Base-by-base conservation (phyloP, 1,140 invertebrate genomes). In the Carposina sasakii region DNA sequence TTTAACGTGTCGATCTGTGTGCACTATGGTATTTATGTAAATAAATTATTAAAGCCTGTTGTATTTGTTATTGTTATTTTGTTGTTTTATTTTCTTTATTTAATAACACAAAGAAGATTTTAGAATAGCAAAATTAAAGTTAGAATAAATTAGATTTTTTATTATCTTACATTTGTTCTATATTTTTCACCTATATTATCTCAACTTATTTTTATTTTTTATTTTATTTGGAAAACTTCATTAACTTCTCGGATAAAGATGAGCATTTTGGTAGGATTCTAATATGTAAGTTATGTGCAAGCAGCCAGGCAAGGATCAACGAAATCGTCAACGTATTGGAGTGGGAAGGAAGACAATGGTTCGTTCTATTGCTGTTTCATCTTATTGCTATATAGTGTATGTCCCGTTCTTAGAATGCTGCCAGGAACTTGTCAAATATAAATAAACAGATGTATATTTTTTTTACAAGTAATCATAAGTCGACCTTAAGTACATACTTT, bases 291-390 rank as follows among this genome's bases (percentile, higher is more conserved):
- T 81, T 76, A 54, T 76, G 59, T 64, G 79, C 79, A 83, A 73
- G 79, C 79, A 83, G 79, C 79, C 37, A 76, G 75, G 63, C 76
- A 83, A 63, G 78, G 78, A 67, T 83, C 76, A 1, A 70, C 73
- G 8, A 83, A 83, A 48, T 78, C 65, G 3, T 71, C 78, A 2
- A 73, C 69, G 22, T 83, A 83, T 57, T 83, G 78, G 78, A 83
- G 73, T 63, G 76, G 76, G 43, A 83, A 83, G 67, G 78, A 83
- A 77, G 78, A 81, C 42, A 83, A 77, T 40, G 78, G 78, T 83
- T 77, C 75, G 78, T 83, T 70, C 2, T 59, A 64, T 62, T 65
- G n/a, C n/a, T n/a, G n/a, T n/a, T n/a, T n/a, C n/a, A n/a, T n/a
- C n/a, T n/a, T 63, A 60, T 62, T 24, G 16, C 13, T 24, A 13